phyloP scores from a whole-genome alignment of 2,113 vertebrate species.

The Poecile atricapillus region DNA sequence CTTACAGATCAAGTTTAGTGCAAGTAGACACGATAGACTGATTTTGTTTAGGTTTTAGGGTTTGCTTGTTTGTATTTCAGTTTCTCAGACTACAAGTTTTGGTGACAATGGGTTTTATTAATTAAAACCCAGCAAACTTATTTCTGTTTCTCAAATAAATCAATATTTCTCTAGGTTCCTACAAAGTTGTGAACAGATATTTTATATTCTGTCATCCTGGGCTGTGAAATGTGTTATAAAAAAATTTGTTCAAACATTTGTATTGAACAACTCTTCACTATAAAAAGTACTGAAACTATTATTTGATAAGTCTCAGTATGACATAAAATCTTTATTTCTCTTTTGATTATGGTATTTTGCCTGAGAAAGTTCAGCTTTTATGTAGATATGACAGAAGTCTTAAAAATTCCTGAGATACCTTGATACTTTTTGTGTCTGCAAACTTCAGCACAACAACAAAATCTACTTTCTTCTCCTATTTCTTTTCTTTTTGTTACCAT shows the following conservation, averaged over 20 bases:
- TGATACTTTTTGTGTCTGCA: background rate
- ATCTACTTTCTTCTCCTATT: background rate
- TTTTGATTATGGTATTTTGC: background rate
- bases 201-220: background rate
- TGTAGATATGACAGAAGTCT: background rate
- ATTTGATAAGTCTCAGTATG: background rate
- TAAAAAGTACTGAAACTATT: background rate
- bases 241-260: background rate
- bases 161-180: background rate
- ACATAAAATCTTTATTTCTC: background rate
- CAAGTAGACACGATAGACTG: background rate
- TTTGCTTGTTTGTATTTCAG: background rate
- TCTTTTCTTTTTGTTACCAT: background rate
- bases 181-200: background rate
- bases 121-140: background rate
- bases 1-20: background rate
- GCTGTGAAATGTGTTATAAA: background rate
- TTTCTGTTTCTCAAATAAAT: background rate
- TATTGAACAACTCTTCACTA: background rate
- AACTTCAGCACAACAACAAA: background rate
- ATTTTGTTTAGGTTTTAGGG: background rate
- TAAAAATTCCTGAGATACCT: background rate
- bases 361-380: background rate
- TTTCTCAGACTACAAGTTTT: background rate
- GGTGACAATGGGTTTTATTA: background rate